phyloP scores from a whole-genome alignment of 2,888 invertebrate genomes.

The Neria commutata region DNA sequence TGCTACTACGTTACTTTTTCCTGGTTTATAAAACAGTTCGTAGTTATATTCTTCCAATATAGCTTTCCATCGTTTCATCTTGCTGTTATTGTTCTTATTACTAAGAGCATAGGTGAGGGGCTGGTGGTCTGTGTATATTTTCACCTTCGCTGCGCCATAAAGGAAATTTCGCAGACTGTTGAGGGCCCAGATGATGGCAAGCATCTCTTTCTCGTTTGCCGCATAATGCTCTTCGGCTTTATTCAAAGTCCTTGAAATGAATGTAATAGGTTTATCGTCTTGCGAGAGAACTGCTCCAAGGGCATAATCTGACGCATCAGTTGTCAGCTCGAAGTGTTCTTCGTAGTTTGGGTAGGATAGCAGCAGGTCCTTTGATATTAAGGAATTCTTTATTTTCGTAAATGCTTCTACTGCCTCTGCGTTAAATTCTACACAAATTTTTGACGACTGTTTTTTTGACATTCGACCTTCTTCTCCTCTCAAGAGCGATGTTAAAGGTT shows the following conservation, averaged over 20 bases:
- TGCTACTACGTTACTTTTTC: slow-evolving; percentile 40
- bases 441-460: neutral
- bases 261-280: slow-evolving; percentile 4
- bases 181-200: slow-evolving; percentile 8
- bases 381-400: neutral
- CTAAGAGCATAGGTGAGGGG: slow-evolving; percentile 6
- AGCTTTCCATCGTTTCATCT: slow-evolving; percentile 24
- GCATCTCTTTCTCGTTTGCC: slow-evolving; percentile 9
- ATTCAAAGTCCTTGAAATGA: slow-evolving; percentile 1
- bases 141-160: slow-evolving; percentile 38
- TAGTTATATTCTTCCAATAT: slow-evolving; percentile 23
- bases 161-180: slow-evolving; percentile 44
- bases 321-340: slow-evolving; percentile 5
- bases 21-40: slow-evolving; percentile 48
- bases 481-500: slow-evolving; percentile 29
- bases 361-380: neutral
- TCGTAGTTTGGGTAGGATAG: slow-evolving; percentile 29
- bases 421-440: neutral
- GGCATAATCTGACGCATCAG: slow-evolving; percentile 8
- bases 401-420: neutral
- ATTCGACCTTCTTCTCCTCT: slow-evolving; percentile 27
- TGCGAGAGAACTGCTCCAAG: slow-evolving; percentile 4
- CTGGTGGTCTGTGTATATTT: slow-evolving; percentile 25
- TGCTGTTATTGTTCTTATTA: slow-evolving; percentile 11
- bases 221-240: slow-evolving; percentile 4